Evolutionary conservation across 2,113 vertebrate species (phyloP).

Genomic region (Chaenogobius annularis): DNA sequence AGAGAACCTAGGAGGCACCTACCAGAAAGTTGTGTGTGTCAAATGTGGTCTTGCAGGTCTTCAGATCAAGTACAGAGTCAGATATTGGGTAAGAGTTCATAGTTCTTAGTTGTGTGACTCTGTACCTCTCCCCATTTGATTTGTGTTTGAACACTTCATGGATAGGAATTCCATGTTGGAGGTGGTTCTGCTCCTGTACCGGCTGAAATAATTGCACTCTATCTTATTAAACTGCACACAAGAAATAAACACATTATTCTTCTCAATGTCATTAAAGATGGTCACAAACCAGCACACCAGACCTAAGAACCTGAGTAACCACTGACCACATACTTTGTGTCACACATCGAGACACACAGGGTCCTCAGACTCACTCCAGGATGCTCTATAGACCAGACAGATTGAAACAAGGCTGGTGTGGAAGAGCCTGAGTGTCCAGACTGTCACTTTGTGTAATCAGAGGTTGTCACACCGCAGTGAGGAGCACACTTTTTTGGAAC

Average conservation of each 20-base stretch:
- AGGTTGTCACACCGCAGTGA: conserved; percentile 58
- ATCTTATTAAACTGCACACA: no score
- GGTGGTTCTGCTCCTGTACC: no score
- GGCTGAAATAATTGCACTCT: no score
- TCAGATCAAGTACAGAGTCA: no score
- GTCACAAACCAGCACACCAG: not conserved
- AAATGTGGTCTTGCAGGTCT: no score
- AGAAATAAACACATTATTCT: not conserved
- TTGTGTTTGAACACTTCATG: no score
- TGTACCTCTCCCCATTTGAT: no score
- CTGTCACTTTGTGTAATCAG: conserved; percentile 69
- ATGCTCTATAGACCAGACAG: conserved; percentile 33
- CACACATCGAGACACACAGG: conserved; percentile 25
- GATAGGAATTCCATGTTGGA: no score
- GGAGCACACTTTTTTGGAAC: conserved; percentile 60
- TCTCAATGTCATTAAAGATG: not conserved
- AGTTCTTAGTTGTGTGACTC: no score
- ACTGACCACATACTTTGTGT: conserved; percentile 15
- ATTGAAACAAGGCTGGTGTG: conserved; percentile 45
- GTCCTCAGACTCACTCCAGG: conserved; percentile 50
- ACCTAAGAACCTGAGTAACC: conserved; percentile 5
- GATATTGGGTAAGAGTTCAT: no score
- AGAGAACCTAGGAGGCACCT: not conserved
- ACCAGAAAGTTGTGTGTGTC: no score
- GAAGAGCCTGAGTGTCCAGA: conserved; percentile 62